Evolutionary conservation across 2,113 vertebrate genomes (phyloP).

Genomic region (Oophaga pumilio): DNA sequence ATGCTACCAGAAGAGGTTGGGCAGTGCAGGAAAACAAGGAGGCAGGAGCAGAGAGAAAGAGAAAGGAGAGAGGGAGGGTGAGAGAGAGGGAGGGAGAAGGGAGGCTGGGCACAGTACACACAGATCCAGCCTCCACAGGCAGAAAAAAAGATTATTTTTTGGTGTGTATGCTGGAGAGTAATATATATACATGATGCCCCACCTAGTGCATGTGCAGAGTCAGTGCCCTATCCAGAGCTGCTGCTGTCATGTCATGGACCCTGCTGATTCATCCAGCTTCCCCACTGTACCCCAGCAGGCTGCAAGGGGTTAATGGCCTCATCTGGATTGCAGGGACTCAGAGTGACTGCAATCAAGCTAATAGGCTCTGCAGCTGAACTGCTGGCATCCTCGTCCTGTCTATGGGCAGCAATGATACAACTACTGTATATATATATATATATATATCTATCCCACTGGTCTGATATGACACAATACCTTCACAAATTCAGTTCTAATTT

Average conservation of each 20-base stretch:
- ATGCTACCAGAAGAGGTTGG: constrained; percentile 45
- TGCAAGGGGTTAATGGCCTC: constrained; percentile 46
- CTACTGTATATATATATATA: background rate
- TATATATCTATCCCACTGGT: too few relatives aligned
- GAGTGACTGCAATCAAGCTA: constrained; percentile 54
- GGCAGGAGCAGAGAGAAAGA: constrained; percentile 45
- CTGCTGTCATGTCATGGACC: constrained; percentile 8
- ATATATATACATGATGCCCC: constrained; percentile 35
- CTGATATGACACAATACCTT: too few relatives aligned
- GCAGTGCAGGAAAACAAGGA: constrained; percentile 55
- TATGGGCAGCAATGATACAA: constrained; percentile 20
- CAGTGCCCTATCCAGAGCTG: background rate
- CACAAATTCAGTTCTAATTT: too few relatives aligned
- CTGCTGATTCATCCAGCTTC: constrained; percentile 33
- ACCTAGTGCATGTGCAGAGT: constrained; percentile 49
- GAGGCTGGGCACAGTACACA: constrained; percentile 32
- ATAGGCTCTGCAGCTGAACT: constrained; percentile 51
- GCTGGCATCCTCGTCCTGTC: constrained; percentile 23
- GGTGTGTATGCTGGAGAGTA: constrained; percentile 22
- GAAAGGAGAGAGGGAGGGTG: background rate
- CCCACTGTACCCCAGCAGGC: background rate
- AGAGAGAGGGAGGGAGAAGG: constrained; percentile 19
- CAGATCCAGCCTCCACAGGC: constrained; percentile 44
- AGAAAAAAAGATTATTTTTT: constrained; percentile 22
- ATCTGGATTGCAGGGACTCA: constrained; percentile 52